phyloP scores from a whole-genome alignment of 2,113 vertebrate genomes.

The Leuciscus idus region DNA sequence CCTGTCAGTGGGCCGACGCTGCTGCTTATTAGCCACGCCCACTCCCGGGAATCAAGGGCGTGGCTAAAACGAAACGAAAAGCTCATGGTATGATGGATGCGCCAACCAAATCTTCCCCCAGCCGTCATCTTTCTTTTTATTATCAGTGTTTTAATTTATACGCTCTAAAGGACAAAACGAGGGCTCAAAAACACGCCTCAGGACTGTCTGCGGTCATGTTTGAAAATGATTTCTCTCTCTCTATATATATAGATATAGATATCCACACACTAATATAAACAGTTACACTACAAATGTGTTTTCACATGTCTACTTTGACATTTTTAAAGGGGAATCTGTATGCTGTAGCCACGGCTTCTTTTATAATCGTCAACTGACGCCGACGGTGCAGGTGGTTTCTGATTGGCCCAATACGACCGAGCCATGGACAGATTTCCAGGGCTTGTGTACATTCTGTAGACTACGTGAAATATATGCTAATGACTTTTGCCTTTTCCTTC shows the following conservation, averaged over 20 bases:
- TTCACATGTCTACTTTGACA: slow-evolving; percentile 35
- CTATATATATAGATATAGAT: slow-evolving; percentile 71
- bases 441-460: slow-evolving; percentile 35
- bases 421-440: slow-evolving; percentile 24
- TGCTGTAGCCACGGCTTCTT: slow-evolving; percentile 60
- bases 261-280: slow-evolving; percentile 80
- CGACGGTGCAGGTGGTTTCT: neutral
- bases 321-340: slow-evolving; percentile 37
- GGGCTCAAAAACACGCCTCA: slow-evolving; percentile 85
- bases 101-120: slow-evolving; percentile 39
- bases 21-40: slow-evolving; percentile 62
- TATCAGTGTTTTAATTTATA: slow-evolving; percentile 61
- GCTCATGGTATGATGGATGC: slow-evolving; percentile 45
- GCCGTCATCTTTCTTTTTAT: slow-evolving; percentile 22
- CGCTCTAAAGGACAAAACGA: slow-evolving; percentile 52
- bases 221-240: neutral
- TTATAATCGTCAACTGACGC: slow-evolving; percentile 16
- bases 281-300: slow-evolving; percentile 54
- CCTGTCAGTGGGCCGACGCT: slow-evolving; percentile 66
- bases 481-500: slow-evolving; percentile 43
- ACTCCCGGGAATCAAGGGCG: slow-evolving; percentile 26
- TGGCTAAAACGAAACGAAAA: slow-evolving; percentile 35
- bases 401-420: slow-evolving; percentile 1
- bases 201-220: slow-evolving; percentile 56
- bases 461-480: slow-evolving; percentile 34